phyloP scores from a whole-genome alignment of 2,113 vertebrate species.

The Lagopus leucura region DNA sequence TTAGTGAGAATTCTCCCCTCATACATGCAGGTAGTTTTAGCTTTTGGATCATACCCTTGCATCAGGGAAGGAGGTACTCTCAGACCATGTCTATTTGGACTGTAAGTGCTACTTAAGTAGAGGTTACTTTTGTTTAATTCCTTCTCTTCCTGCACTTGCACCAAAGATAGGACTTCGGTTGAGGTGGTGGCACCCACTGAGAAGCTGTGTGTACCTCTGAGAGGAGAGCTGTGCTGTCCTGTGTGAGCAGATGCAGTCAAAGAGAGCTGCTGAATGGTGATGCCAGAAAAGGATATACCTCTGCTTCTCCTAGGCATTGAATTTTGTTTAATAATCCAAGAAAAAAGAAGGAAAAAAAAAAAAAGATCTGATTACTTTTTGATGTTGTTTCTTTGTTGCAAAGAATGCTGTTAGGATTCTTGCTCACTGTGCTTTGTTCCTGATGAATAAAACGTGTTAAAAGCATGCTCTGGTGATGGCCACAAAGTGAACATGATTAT shows the following conservation, averaged over 20 bases:
- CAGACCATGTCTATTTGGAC: background rate
- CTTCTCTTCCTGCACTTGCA: background rate
- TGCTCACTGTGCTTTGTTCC: background rate
- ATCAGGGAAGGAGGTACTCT: background rate
- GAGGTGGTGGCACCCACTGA: background rate
- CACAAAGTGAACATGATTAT: background rate
- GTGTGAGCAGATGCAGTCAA: background rate
- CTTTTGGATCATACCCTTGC: background rate
- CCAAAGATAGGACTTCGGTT: background rate
- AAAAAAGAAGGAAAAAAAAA: background rate
- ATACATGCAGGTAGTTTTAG: background rate
- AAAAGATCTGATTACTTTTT: background rate
- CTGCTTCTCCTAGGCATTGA: background rate
- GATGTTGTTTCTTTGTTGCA: background rate
- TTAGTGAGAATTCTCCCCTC: background rate
- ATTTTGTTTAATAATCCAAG: background rate
- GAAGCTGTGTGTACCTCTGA: background rate
- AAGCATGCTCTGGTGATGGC: background rate
- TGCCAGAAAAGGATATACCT: background rate
- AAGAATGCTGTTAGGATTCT: background rate
- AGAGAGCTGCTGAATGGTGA: background rate
- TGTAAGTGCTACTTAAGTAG: background rate
- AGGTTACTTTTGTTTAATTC: background rate
- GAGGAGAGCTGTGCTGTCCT: background rate
- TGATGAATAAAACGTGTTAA: background rate